A percentile compares a stretch with the other conserved stretches of the same genome.
phyloP scores from a whole-genome alignment of 2,113 vertebrate genomes.

The Ascaphus truei region DNA sequence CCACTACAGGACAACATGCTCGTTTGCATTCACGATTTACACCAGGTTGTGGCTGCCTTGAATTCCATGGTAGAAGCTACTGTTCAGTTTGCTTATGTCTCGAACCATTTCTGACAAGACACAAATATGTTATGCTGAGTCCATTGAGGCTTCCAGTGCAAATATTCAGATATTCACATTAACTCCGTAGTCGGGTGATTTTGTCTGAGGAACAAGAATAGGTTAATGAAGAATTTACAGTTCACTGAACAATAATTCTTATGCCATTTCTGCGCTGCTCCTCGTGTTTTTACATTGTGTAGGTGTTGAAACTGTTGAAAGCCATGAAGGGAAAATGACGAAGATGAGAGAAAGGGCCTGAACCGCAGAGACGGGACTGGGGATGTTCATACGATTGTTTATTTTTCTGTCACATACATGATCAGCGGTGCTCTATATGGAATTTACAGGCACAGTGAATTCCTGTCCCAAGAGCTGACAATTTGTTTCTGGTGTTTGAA shows the following conservation, averaged over 20 bases:
- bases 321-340: neutral
- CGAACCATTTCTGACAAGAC: neutral
- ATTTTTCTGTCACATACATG: no score
- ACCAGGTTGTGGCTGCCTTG: no score
- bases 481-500: no score
- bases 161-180: neutral
- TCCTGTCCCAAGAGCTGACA: no score
- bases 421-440: no score
- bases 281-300: neutral
- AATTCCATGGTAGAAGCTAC: no score
- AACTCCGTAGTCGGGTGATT: neutral
- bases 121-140: no score
- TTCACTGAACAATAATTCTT: neutral
- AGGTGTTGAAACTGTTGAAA: conserved; percentile 2
- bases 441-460: no score
- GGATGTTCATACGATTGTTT: neutral
- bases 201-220: conserved; percentile 1
- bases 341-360: neutral
- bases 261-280: no score
- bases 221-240: conserved; percentile 15
- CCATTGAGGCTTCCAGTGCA: neutral
- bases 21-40: no score
- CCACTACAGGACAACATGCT: no score
- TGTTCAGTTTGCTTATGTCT: no score
- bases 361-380: neutral